Conservation (phyloP, 2,888 invertebrate species). For the Cecidostiba fungosa region DNA sequence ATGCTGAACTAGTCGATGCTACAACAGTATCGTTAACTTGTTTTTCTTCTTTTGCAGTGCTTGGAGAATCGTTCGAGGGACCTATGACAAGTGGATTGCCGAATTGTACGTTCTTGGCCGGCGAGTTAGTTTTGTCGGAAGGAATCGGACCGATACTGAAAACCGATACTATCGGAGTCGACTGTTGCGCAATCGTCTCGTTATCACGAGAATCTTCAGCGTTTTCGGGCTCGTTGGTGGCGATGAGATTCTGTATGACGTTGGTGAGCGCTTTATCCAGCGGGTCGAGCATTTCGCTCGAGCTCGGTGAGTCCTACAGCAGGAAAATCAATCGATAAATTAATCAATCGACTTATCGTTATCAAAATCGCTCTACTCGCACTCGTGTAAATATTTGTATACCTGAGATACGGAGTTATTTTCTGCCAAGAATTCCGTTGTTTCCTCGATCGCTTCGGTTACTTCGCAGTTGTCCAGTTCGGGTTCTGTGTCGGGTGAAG, state of each 20-base stretch:
- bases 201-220: background rate
- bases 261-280: conserved; percentile 76
- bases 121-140: background rate
- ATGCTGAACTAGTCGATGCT: conserved; percentile 51
- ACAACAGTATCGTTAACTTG: background rate
- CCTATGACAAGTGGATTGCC: conserved; percentile 71
- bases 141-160: conserved; percentile 77
- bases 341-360: no score
- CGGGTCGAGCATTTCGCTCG: conserved; percentile 70
- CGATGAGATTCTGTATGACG: conserved; percentile 76
- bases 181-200: background rate
- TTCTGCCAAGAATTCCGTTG: background rate
- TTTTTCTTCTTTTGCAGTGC: background rate
- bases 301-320: conserved; percentile 54
- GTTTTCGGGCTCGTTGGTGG: conserved; percentile 66
- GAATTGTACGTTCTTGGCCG: conserved; percentile 68
- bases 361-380: no score
- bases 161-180: conserved; percentile 65
- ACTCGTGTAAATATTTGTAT: background rate
- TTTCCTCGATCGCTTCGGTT: conserved; percentile 40
- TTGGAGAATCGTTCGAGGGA: conserved; percentile 63
- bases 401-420: conserved; percentile 22
- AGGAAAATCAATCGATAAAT: conserved; percentile 12
- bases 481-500: conserved; percentile 73
- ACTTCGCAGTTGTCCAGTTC: conserved; percentile 67